These are phyloP conservation scores for Acanthis flammea DNA, from an alignment of 2,797 vertebrate genomes.

Conservation along the genomic window DNA sequence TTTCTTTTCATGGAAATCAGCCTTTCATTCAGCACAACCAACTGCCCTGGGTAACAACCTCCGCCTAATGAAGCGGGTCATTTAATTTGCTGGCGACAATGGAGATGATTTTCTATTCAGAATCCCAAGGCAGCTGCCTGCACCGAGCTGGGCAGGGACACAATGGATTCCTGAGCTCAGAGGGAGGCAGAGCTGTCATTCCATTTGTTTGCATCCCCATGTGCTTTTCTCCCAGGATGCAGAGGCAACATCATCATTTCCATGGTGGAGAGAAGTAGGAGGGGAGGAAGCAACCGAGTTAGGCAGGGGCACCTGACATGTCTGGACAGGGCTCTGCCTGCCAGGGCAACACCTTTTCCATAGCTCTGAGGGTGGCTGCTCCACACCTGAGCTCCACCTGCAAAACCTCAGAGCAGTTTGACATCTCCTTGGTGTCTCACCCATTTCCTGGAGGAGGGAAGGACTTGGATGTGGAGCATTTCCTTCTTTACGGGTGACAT, in stretches of 20 bases:
- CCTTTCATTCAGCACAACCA: slow-evolving; percentile 48
- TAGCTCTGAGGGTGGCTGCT: accelerated
- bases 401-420: background rate
- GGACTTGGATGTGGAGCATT: background rate
- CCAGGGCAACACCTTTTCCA: background rate
- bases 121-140: slow-evolving; percentile 59
- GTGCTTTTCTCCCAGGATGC: background rate
- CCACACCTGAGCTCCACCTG: background rate
- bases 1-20: slow-evolving; percentile 67
- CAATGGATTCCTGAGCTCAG: slow-evolving; percentile 54
- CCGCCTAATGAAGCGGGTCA: slow-evolving; percentile 55
- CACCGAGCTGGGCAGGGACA: background rate
- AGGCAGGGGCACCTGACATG: background rate
- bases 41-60: slow-evolving; percentile 59
- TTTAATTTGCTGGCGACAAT: slow-evolving; percentile 67
- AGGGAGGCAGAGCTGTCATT: background rate
- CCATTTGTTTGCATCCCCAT: background rate
- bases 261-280: background rate
- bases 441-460: background rate
- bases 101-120: slow-evolving; percentile 57
- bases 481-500: background rate
- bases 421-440: background rate
- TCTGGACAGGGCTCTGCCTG: background rate
- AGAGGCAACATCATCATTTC: background rate
- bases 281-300: background rate